A percentile compares a stretch with the other conserved stretches of the same genome.
Evolutionary conservation across 2,888 invertebrate species (phyloP).

Genomic region (Leptarthrus brevirostris): DNA sequence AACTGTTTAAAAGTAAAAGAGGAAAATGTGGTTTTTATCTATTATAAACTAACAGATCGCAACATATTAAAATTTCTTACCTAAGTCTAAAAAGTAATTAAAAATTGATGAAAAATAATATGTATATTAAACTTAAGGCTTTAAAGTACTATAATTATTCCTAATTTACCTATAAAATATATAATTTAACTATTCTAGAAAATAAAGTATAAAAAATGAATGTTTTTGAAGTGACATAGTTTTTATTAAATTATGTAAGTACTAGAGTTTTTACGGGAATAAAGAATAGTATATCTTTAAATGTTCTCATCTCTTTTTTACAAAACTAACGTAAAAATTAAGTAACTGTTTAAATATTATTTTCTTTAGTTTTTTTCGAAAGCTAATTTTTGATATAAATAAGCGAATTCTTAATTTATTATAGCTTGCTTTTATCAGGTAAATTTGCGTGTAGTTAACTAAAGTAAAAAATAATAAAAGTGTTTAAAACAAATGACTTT

Average conservation of each 20-base stretch:
- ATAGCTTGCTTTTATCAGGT: constrained; percentile 27
- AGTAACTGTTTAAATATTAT: constrained; percentile 36
- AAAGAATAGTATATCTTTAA: constrained; percentile 16
- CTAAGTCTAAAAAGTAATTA: constrained; percentile 30
- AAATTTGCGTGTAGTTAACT: constrained; percentile 34
- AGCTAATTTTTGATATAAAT: constrained; percentile 28
- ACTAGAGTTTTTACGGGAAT: constrained; percentile 41
- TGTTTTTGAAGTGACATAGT: constrained; percentile 39
- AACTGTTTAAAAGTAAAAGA: constrained; percentile 38
- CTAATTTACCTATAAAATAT: constrained; percentile 39
- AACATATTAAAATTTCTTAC: constrained; percentile 42
- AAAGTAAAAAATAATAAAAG: constrained; percentile 23
- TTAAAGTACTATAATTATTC: constrained; percentile 44
- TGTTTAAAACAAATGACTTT: constrained; percentile 30
- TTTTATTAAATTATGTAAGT: constrained; percentile 44
- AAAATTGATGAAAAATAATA: constrained; percentile 12
- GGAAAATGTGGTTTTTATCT: constrained; percentile 45
- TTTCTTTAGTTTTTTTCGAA: constrained; percentile 16
- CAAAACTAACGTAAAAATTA: constrained; percentile 34
- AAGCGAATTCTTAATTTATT: constrained; percentile 27
- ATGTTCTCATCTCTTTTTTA: constrained; percentile 47
- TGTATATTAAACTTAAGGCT: constrained; percentile 41
- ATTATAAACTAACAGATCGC: constrained; percentile 40
- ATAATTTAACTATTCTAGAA: constrained; percentile 37
- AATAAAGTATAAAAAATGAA: constrained; percentile 41